phyloP scores from a whole-genome alignment of 2,113 vertebrate genomes.

The Burhinus oedicnemus region DNA sequence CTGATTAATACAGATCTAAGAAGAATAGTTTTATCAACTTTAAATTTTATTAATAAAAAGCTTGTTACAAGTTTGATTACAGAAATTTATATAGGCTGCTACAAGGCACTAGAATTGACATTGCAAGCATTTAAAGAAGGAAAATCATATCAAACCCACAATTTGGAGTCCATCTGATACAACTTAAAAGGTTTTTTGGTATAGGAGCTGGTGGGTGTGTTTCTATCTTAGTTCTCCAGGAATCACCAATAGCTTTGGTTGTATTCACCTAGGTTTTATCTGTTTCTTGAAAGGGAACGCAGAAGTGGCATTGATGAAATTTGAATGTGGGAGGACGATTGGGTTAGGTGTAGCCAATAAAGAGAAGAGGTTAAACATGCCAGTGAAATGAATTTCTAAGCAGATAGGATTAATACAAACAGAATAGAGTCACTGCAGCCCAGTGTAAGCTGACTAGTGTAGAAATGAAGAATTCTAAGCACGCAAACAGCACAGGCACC shows the following conservation, averaged over 20 bases:
- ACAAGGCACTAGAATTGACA: neutral
- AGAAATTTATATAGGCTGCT: neutral
- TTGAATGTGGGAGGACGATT: neutral
- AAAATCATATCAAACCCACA: neutral
- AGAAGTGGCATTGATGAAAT: neutral
- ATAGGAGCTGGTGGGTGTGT: neutral
- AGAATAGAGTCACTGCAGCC: neutral
- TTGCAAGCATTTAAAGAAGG: neutral
- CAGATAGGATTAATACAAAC: neutral
- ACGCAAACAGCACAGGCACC: rapidly evolving
- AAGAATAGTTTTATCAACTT: neutral
- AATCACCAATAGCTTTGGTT: neutral
- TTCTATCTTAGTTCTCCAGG: neutral
- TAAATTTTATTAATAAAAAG: neutral
- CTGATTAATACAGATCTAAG: neutral
- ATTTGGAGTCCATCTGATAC: neutral
- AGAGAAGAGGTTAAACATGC: neutral
- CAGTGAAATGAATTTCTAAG: neutral
- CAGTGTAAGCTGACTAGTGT: neutral
- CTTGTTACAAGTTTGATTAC: neutral
- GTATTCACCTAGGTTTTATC: neutral
- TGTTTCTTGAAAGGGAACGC: neutral
- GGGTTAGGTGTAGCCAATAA: neutral
- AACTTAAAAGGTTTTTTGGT: neutral
- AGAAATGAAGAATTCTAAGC: neutral